Evolutionary conservation across 2,113 vertebrate genomes (phyloP), one percentile per base, ranked within the genome.

Genomic region (Phrynosoma platyrhinos): DNA sequence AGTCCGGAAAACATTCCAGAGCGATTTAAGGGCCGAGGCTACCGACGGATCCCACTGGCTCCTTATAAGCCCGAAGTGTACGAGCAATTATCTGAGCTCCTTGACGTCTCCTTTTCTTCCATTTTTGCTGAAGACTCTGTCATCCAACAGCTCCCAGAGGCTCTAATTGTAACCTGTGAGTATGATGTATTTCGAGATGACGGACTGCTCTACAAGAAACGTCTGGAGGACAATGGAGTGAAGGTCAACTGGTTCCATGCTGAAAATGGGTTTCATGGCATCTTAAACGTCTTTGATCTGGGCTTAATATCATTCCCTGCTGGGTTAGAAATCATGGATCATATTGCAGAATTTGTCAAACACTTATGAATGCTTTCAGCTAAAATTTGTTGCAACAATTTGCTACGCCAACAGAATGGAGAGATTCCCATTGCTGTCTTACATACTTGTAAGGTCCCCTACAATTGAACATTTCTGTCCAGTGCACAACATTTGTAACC

Each of bases 141-240:
- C 7, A 82, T 98, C 83, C 81, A 94, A 42, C 97, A 89, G 87
- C 94, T 96, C 25, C 98, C 98, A 0, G 96, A 96, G 55, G 69
- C 97, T 20, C 98, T 96, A 86, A 93, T 98, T 1, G 92, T 97
- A 84, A 98, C 97, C 87, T 98, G 98, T 0, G 79, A 82, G 9
- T 66, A 82, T 5, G 79, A 82, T 3, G 58, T 82, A 3, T 6
- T 82, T 23, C 95, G 97, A 80, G 98, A 98, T 36, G 96, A 98
- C 25, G 97, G 97, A 0, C 94, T 98, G 23, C 82, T 98, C 9
- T 98, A 97, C 89, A 97, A 96, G 91, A 98, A 97, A 91, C 91
- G 97, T 8, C 92, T 98, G 71, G 97, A 98, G 90, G 97, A 98
- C 84, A 92, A 97, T 9, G 96, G 96, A 0, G 93, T 97, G 89